These are phyloP conservation scores for Cryptocephalus moraei DNA, from an alignment of 2,888 invertebrate genomes.

Conservation along the genomic window DNA sequence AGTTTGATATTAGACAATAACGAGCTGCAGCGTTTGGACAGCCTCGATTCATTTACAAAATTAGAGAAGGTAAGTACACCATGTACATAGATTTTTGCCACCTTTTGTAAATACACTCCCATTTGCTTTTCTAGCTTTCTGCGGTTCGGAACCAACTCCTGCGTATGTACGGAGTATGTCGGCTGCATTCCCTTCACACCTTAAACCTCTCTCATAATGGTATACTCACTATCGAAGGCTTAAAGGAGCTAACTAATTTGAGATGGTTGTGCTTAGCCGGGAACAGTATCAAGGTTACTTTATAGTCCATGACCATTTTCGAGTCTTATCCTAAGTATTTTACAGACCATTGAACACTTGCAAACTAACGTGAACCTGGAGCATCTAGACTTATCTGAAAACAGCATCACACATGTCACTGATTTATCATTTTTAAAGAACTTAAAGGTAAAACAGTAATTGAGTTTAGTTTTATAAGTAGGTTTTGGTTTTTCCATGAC, in stretches of 20 bases:
- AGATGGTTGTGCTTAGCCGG: conserved; percentile 75
- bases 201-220: conserved; percentile 81
- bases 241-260: conserved; percentile 72
- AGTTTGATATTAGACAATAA: conserved; percentile 76
- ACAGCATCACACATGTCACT: conserved; percentile 73
- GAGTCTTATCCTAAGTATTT: conserved; percentile 10
- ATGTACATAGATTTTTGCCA: conserved; percentile 1
- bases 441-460: conserved; percentile 55
- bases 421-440: conserved; percentile 75
- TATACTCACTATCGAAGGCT: conserved; percentile 80
- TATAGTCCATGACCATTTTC: neutral
- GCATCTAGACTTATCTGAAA: conserved; percentile 80
- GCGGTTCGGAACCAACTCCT: conserved; percentile 75
- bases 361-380: conserved; percentile 72
- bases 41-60: conserved; percentile 70
- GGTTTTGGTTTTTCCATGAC: neutral
- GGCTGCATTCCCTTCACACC: conserved; percentile 67
- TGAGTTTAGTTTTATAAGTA: neutral
- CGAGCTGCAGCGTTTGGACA: conserved; percentile 77
- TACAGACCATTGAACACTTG: conserved; percentile 75
- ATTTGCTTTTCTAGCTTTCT: conserved; percentile 55
- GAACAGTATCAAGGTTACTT: conserved; percentile 72
- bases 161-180: conserved; percentile 79
- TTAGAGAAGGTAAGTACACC: conserved; percentile 56
- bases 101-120: neutral